Percentiles rank a stretch among this genome's conserved stretches.
These are phyloP conservation scores for Piscicola geometra DNA, from an alignment of 2,888 invertebrate species.

Conservation along the genomic window DNA sequence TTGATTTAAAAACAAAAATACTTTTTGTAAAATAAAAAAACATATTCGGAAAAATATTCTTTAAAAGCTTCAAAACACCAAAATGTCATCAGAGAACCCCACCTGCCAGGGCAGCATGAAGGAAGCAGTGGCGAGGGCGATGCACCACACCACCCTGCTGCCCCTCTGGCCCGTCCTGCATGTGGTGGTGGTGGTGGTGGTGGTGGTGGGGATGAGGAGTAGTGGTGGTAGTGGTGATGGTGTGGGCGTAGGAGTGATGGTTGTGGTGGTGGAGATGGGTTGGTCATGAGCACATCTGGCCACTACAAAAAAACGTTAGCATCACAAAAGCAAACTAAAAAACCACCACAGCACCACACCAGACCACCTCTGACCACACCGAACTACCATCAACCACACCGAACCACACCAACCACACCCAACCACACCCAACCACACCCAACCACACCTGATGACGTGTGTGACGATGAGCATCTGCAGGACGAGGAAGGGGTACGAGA, in stretches of 20 bases:
- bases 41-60: too few relatives aligned
- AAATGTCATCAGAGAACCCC: too few relatives aligned
- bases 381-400: neutral
- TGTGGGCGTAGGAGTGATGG: neutral
- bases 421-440: neutral
- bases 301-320: neutral
- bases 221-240: neutral
- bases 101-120: conserved; percentile 61
- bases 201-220: too few relatives aligned
- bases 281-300: neutral
- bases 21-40: too few relatives aligned
- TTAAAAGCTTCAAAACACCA: too few relatives aligned
- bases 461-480: conserved; percentile 69
- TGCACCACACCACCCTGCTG: conserved; percentile 39
- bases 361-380: neutral
- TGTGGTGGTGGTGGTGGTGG: too few relatives aligned
- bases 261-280: neutral
- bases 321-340: too few relatives aligned
- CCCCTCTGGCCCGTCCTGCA: neutral
- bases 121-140: conserved; percentile 51
- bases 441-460: conserved; percentile 55
- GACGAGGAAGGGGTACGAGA: conserved; percentile 74
- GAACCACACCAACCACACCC: neutral
- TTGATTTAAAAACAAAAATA: too few relatives aligned
- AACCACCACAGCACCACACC: too few relatives aligned